Percentiles rank a stretch among this genome's conserved stretches.
phyloP scores from a whole-genome alignment of 2,113 vertebrate species.

The Pelodiscus sinensis region DNA sequence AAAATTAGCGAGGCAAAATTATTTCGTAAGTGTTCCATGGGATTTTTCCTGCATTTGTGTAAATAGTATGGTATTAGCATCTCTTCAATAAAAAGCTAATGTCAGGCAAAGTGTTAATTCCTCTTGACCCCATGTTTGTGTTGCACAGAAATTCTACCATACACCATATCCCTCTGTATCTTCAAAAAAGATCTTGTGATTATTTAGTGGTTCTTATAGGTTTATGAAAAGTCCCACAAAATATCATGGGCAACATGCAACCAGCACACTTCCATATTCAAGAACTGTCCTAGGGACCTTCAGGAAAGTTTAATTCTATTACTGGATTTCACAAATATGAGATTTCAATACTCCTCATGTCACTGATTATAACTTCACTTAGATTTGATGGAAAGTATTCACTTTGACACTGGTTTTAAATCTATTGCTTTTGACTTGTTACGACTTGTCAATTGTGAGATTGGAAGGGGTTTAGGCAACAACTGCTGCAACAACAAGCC shows the following conservation, averaged over 20 bases:
- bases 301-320: constrained; percentile 18
- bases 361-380: neutral
- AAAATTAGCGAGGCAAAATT: neutral
- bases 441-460: neutral
- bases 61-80: fast-evolving
- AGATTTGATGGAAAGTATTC: constrained; percentile 17
- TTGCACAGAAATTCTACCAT: neutral
- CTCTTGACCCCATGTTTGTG: neutral
- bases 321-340: constrained; percentile 25
- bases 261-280: neutral
- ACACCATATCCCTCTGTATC: neutral
- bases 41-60: neutral
- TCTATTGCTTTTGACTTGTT: neutral
- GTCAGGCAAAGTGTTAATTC: neutral
- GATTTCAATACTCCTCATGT: neutral
- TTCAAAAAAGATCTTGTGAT: neutral
- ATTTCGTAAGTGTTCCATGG: neutral
- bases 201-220: neutral
- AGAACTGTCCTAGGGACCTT: neutral
- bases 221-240: constrained; percentile 1
- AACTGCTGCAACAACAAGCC: neutral
- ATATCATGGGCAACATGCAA: constrained; percentile 9
- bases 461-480: neutral
- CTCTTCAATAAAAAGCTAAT: neutral
- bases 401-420: neutral